These are phyloP conservation scores for Typhlomys cinereus DNA, from an alignment of 2,113 vertebrate species.

Conservation along the genomic window DNA sequence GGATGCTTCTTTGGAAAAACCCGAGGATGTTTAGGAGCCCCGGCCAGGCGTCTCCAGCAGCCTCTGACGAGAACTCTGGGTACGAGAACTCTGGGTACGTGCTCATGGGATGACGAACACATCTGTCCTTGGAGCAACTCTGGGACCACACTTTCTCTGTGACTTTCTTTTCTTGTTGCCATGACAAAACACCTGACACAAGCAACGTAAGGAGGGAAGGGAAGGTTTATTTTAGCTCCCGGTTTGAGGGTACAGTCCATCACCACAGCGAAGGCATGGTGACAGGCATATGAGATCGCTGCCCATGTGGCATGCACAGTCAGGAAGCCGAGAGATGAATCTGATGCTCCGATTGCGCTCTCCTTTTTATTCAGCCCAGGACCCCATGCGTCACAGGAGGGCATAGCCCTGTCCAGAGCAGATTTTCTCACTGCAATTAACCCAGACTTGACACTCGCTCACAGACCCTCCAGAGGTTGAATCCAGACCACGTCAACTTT, in stretches of 20 bases:
- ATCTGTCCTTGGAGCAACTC: constrained; percentile 5
- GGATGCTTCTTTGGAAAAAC: constrained; percentile 62
- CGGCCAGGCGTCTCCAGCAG: constrained; percentile 32
- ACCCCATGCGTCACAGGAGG: not conserved
- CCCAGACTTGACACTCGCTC: not conserved
- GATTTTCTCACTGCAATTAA: not conserved
- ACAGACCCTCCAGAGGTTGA: not conserved
- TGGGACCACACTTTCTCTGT: not conserved
- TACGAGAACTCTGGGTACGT: constrained; percentile 33
- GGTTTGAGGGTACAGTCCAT: not conserved
- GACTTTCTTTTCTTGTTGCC: not conserved
- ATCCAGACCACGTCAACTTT: not conserved
- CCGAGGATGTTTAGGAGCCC: not conserved
- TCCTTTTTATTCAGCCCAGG: not conserved
- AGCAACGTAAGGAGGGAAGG: not conserved
- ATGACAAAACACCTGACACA: too few species aligned
- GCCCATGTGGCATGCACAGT: not conserved
- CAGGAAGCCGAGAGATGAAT: not conserved
- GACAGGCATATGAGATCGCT: not conserved
- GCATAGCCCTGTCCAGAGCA: too few species aligned
- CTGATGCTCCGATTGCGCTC: not conserved
- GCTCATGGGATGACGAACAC: not conserved
- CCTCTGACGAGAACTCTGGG: constrained; percentile 45
- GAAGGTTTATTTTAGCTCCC: not conserved
- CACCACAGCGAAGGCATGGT: too few species aligned